Conservation (phyloP, 2,888 invertebrate genomes). For the Gerris lacustris region DNA sequence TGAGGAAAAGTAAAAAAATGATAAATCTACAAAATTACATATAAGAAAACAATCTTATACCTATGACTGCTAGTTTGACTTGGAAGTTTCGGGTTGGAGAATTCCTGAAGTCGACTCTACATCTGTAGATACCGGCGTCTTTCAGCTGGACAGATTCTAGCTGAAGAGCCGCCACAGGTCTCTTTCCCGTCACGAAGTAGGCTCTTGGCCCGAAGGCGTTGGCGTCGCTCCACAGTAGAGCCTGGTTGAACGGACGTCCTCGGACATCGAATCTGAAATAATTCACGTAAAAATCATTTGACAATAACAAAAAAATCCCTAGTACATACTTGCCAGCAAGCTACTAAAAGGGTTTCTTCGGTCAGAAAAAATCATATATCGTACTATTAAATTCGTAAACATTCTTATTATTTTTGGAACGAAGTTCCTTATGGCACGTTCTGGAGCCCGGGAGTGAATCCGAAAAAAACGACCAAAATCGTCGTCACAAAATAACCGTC, state of each 20-base stretch:
- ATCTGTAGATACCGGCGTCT: constrained; percentile 39
- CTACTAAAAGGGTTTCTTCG: too few relatives aligned
- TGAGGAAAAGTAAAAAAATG: too few relatives aligned
- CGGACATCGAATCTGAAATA: constrained; percentile 41
- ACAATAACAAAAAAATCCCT: too few relatives aligned
- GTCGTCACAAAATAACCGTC: too few relatives aligned
- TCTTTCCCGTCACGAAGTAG: constrained; percentile 39
- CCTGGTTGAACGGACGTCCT: constrained; percentile 41
- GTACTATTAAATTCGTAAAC: too few relatives aligned
- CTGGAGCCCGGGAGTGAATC: too few relatives aligned
- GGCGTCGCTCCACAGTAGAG: constrained; percentile 42
- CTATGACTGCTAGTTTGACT: constrained; percentile 45
- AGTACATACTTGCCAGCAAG: background rate
- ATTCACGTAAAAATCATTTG: constrained; percentile 13
- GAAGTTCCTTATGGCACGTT: too few relatives aligned
- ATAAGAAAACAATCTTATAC: constrained; percentile 32
- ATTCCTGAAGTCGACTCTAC: constrained; percentile 44
- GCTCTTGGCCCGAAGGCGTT: constrained; percentile 42
- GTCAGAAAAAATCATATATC: too few relatives aligned
- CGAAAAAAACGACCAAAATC: too few relatives aligned
- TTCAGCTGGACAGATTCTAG: constrained; percentile 39
- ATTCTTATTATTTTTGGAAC: too few relatives aligned
- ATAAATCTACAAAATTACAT: too few relatives aligned
- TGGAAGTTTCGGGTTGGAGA: constrained; percentile 45
- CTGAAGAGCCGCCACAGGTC: constrained; percentile 40